phyloP scores from a whole-genome alignment of 2,113 vertebrate genomes.

The Danionella cerebrum region DNA sequence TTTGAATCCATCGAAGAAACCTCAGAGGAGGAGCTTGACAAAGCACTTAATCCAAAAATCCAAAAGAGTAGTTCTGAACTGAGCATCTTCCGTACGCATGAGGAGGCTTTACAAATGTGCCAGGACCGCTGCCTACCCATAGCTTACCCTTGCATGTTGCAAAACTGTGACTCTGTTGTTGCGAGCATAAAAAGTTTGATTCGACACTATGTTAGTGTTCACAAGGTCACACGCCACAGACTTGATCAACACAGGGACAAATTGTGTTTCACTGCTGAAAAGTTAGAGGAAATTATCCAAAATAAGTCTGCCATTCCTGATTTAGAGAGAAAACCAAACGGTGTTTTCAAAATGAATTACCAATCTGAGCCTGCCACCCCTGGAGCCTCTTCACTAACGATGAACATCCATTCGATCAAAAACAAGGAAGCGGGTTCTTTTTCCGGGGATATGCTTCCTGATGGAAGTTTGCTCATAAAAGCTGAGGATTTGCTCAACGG shows the following conservation, averaged over 20 bases:
- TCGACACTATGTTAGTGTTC: slow-evolving; percentile 80
- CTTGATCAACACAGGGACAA: slow-evolving; percentile 63
- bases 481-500: slow-evolving; percentile 60
- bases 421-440: slow-evolving; percentile 37
- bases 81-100: slow-evolving; percentile 57
- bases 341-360: slow-evolving; percentile 58
- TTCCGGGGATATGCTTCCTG: slow-evolving; percentile 34
- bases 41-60: not conserved
- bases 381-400: slow-evolving; percentile 39
- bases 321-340: slow-evolving; percentile 39
- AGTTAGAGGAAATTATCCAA: slow-evolving; percentile 67
- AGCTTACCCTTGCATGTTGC: slow-evolving; percentile 88
- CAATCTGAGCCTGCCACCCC: slow-evolving; percentile 49
- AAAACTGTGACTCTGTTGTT: slow-evolving; percentile 86
- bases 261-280: slow-evolving; percentile 67
- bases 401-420: slow-evolving; percentile 54
- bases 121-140: slow-evolving; percentile 75
- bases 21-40: not conserved
- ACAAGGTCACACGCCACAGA: slow-evolving; percentile 66
- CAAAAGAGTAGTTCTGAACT: not conserved
- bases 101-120: slow-evolving; percentile 92
- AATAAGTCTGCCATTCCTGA: slow-evolving; percentile 53
- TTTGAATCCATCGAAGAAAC: slow-evolving; percentile 11
- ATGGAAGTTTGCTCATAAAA: slow-evolving; percentile 53
- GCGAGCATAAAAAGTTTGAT: slow-evolving; percentile 74